Conservation (phyloP, 2,113 vertebrate genomes). For the Chloropsis hardwickii region DNA sequence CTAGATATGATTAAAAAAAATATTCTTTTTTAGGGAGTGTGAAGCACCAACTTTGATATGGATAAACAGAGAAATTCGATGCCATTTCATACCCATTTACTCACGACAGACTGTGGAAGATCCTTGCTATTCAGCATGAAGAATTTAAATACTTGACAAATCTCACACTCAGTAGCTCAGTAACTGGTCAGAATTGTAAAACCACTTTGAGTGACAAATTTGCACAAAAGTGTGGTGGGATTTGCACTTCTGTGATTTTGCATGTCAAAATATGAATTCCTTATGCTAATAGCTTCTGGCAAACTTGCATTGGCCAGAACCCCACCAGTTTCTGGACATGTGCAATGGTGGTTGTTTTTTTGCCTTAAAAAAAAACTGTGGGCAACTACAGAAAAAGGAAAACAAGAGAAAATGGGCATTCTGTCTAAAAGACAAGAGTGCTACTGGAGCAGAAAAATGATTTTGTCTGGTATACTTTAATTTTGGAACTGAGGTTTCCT, state of each 20-base stretch:
- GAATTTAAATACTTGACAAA: background rate
- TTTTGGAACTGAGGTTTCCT: background rate
- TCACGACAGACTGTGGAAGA: background rate
- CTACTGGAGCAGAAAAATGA: background rate
- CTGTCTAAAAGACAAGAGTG: background rate
- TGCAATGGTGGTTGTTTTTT: background rate
- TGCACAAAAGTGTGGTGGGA: background rate
- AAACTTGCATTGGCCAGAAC: background rate
- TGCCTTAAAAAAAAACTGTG: background rate
- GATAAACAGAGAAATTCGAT: background rate
- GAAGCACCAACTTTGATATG: background rate
- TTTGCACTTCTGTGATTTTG: background rate
- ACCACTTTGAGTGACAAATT: background rate
- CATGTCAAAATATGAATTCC: background rate
- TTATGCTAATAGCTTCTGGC: background rate
- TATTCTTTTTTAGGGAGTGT: background rate
- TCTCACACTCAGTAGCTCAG: background rate
- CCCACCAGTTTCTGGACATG: background rate
- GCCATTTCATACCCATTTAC: background rate
- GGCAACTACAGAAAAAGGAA: background rate
- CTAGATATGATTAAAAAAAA: background rate
- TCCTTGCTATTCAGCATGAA: background rate
- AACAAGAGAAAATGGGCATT: background rate
- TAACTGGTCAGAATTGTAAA: background rate
- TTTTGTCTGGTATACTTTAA: background rate